Evolutionary conservation across 1,140 invertebrate species (phyloP).

Genomic region (Drosophila sucinea): DNA sequence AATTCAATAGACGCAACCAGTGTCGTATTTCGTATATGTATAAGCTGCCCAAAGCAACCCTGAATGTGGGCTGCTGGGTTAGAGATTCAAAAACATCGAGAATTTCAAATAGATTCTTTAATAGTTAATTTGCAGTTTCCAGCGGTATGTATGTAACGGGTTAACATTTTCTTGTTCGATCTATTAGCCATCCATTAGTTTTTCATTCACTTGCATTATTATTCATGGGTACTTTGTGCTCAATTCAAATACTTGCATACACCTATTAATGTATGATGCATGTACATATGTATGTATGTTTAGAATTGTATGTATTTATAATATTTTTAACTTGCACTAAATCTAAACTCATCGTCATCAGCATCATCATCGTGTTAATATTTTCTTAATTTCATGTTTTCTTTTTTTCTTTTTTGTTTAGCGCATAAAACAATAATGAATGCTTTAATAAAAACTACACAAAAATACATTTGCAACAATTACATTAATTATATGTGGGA

Average conservation of each 20-base stretch:
- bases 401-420: not conserved
- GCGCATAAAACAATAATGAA: constrained; percentile 15
- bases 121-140: too few relatives aligned
- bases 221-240: constrained; percentile 3
- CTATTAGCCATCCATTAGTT: not conserved
- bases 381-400: not conserved
- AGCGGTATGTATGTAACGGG: not conserved
- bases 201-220: not conserved
- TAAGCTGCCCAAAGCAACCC: too few relatives aligned
- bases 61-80: too few relatives aligned
- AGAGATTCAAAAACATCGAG: too few relatives aligned
- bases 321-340: constrained; percentile 23
- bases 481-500: constrained; percentile 10
- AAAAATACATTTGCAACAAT: constrained; percentile 24
- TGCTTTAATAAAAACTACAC: constrained; percentile 25
- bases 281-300: constrained; percentile 13
- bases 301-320: constrained; percentile 2
- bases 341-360: constrained; percentile 6
- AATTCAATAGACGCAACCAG: too few relatives aligned
- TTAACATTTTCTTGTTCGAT: not conserved
- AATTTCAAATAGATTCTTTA: too few relatives aligned
- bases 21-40: too few relatives aligned
- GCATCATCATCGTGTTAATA: not conserved
- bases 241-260: constrained; percentile 14
- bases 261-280: constrained; percentile 7